Evolutionary conservation across 2,113 vertebrate genomes (phyloP), one percentile per base, ranked within the genome.

Genomic region (Orcinus orca): DNA sequence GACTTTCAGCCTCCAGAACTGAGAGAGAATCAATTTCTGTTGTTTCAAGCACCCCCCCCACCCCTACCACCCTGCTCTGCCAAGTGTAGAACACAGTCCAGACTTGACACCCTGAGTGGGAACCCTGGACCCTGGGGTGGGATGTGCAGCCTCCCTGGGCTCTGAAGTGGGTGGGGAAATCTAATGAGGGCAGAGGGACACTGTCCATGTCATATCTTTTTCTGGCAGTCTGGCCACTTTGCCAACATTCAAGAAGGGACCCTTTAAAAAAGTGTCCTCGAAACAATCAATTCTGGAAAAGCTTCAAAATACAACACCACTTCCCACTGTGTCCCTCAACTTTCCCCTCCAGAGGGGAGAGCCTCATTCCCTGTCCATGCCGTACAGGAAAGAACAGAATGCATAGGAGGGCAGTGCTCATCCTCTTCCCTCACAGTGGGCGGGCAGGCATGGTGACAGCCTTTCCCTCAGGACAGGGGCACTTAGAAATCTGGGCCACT

Each of bases 401-500:
- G 0, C 0, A 1, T 29, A 80, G 79, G 36, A 60, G 25, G 65
- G 36, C 74, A 50, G 36, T n/a, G 58, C 12, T 63, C n/a, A 8
- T 3, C 0, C 4, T 17, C 84, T 82, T 55, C 33, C 50, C 6
- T 58, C 38, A 17, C 2, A 23, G n/a, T 0, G n/a, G 47, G 26
- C 1, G 20, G n/a, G 29, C 4, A 1, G 44, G 33, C 29, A 26
- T 5, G 1, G 6, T 68, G 38, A 65, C 31, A 65, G 77, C 14
- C 83, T 53, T 82, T 31, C 67, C 11, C 20, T 84, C 80, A 93
- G 47, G 79, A 50, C n/a, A 94, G 73, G 44, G 33, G 23, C 80
- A 53, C 95, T 80, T 88, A 44, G 70, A 94, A 88, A 83, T 29
- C 55, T 23, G 11, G 88, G 89, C 71, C n/a, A 62, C 38, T 95